phyloP scores from a whole-genome alignment of 2,888 invertebrate genomes.

The Heliothis peltigera region DNA sequence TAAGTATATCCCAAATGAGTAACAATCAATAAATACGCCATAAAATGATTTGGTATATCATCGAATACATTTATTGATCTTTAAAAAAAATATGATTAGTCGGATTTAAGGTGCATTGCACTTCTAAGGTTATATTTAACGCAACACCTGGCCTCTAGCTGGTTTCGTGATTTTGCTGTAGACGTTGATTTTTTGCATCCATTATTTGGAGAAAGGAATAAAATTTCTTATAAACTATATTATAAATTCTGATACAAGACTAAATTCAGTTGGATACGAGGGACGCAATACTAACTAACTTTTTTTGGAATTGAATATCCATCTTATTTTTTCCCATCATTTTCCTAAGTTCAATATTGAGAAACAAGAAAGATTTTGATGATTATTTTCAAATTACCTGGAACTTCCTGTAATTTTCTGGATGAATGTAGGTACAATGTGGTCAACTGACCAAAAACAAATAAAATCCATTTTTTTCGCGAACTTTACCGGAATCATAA shows the following conservation, averaged over 20 bases:
- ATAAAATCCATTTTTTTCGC: too few relatives aligned
- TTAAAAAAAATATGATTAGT: conserved; percentile 51
- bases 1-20: conserved; percentile 63
- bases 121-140: conserved; percentile 40
- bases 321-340: too few relatives aligned
- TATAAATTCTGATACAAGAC: background rate
- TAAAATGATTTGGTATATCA: conserved; percentile 63
- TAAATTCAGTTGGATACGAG: background rate
- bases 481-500: too few relatives aligned
- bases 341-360: too few relatives aligned
- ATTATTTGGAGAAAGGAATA: conserved; percentile 8
- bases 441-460: too few relatives aligned
- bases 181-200: conserved; percentile 19
- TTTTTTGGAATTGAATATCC: background rate
- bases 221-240: conserved; percentile 21
- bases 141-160: conserved; percentile 21
- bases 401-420: too few relatives aligned
- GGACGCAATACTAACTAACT: background rate
- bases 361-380: too few relatives aligned
- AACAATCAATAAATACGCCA: conserved; percentile 62
- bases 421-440: too few relatives aligned
- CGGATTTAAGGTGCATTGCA: conserved; percentile 52
- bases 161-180: conserved; percentile 6
- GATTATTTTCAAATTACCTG: too few relatives aligned
- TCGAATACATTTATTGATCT: conserved; percentile 56